Base-by-base conservation (phyloP, 1,140 invertebrate species). In the Drosophila leontia region DNA sequence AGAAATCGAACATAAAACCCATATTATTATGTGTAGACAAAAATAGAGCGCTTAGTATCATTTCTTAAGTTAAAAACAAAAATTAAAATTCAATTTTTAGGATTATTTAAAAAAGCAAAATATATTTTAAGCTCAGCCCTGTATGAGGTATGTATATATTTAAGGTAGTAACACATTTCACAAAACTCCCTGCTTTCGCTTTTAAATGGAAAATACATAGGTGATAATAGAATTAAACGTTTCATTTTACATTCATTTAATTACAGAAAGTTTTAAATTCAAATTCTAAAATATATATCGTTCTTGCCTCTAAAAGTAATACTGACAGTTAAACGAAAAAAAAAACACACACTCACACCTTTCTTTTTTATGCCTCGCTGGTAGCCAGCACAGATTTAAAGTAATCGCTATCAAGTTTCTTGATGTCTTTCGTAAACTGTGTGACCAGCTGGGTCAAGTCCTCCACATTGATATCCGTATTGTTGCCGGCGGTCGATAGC, bases 381-480 rank as follows among this genome's bases (percentile, higher is more conserved):
- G 65, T 62, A 61, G 69, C 61, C 34, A 91, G 41, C 9, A 91
- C 81, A 0, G 84, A 62, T 35, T 82, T 85, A 19, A 91, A 91
- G 35, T 91, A 91, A 70, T 88, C 81, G 44, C 88, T 91, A 39
- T 91, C 90, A 58, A 92, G 51, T 50, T 92, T 55, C 23, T 86
- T 82, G 15, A 92, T 92, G 67, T 92, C 91, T 19, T 79, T 72
- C 13, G 91, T 69, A 67, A 92, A 91, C 50, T 91, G 55, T 34
- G 85, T 81, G 0, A 92, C 91, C 59, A 92, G 60, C 51, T 80
- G 64, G 29, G 80, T 91, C 23, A 92, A 61, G 53, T 92, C 91
- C 44, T 80, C 80, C 29, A 85, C 88, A 64, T 92, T 91, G 3
- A 92, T 92, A 15, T 92, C 86, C 12, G 82, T 77, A 62, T 92